These are phyloP conservation scores for Brevimyrus niger DNA, from an alignment of 2,113 vertebrate species.

Conservation along the genomic window DNA sequence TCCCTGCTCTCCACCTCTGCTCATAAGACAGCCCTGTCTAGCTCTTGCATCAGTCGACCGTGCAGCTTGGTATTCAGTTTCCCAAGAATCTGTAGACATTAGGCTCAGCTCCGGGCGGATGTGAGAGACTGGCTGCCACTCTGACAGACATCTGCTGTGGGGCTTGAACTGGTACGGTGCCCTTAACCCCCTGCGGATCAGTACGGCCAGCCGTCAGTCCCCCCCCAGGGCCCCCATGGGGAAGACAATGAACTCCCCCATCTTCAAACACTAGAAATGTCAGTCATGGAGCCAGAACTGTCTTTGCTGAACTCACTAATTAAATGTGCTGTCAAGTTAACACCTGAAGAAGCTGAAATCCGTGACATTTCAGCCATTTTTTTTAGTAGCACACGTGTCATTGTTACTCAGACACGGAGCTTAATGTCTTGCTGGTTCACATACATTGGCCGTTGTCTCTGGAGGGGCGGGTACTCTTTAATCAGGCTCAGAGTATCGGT, in stretches of 20 bases:
- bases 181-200: background rate
- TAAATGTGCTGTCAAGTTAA: conserved; percentile 60
- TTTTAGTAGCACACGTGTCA: background rate
- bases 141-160: background rate
- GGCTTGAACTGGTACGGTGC: background rate
- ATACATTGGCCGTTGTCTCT: background rate
- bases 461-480: conserved; percentile 7
- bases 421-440: background rate
- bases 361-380: conserved; percentile 9
- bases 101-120: background rate
- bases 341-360: conserved; percentile 44
- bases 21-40: background rate
- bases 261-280: conserved; percentile 3
- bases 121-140: background rate
- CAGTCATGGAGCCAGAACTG: background rate
- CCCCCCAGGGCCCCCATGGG: background rate
- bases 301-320: conserved; percentile 49
- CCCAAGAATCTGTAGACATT: background rate
- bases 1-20: background rate
- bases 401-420: background rate
- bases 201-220: background rate
- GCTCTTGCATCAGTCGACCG: background rate
- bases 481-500: background rate
- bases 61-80: background rate
- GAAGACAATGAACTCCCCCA: background rate